Evolutionary conservation across 2,113 vertebrate genomes (phyloP).

Genomic region (Ovibos moschatus): DNA sequence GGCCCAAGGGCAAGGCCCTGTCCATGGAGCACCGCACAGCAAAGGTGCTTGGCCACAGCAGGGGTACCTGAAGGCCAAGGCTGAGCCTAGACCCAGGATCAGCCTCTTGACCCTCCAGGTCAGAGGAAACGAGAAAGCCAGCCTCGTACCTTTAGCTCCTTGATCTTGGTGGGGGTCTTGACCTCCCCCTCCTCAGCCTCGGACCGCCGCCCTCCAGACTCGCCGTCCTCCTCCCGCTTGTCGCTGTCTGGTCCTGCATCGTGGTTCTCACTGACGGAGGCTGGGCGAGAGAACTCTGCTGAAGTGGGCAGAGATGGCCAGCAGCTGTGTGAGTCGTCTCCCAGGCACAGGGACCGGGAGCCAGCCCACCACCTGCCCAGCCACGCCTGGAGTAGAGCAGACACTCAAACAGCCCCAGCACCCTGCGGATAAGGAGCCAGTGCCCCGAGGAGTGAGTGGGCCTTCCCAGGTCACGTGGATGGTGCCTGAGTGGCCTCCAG

Average conservation of each 20-base stretch:
- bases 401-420: no score
- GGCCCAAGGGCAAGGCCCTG: neutral
- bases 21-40: neutral
- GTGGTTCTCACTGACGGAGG: constrained; percentile 93
- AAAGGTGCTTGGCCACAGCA: neutral
- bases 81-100: neutral
- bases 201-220: constrained; percentile 76
- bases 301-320: neutral
- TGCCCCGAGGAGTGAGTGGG: neutral
- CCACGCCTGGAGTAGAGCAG: neutral
- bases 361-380: neutral
- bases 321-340: neutral
- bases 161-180: constrained; percentile 93
- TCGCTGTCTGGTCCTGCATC: constrained; percentile 80
- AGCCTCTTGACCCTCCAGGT: neutral
- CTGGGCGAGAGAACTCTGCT: constrained; percentile 92
- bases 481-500: neutral
- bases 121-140: neutral
- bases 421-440: neutral
- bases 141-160: constrained; percentile 91
- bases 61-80: neutral
- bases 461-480: neutral
- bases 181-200: constrained; percentile 83
- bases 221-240: constrained; percentile 85
- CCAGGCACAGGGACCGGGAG: neutral